Evolutionary conservation across 2,888 invertebrate genomes (phyloP), one percentile per base, ranked within the genome.

Genomic region (Geophilus truncorum): DNA sequence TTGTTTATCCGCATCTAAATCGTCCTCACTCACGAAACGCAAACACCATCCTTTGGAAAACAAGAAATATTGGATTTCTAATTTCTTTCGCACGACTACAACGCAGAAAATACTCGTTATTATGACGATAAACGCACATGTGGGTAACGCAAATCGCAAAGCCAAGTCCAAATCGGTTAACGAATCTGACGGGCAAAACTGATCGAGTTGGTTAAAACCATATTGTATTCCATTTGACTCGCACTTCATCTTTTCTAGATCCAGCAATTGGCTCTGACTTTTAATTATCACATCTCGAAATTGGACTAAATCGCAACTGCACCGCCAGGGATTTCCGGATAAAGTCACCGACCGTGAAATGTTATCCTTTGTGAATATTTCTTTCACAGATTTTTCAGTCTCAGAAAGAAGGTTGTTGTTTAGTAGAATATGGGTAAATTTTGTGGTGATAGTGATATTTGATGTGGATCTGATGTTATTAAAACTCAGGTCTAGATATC

Each of bases 1-100:
- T 15, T 25, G 28, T 70, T 70, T 70, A n/a, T 70, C 28, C 1
- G 23, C 28, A 70, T 70, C 70, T 10, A 70, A 6, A 23, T 75
- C 75, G 12, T 23, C 32, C 23, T 75, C 75, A 23, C 75, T 75
- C 28, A 75, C n/a, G 23, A 75, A 75, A 30, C 28, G 32, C n/a
- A 75, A n/a, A 75, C 75, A 75, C 75, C 75, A 75, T 30, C 75
- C 25, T 32, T n/a, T 75, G 4, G 75, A 15, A 32, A 75, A 75
- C 28, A 75, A 23, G 32, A 45, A 45, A n/a, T 45, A 45, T 6
- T 45, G 45, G 6, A 45, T 45, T 45, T n/a, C 2, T n/a, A 45
- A 45, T 45, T 45, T 45, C 0, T 6, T 5, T 9, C 12, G 5
- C 2, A n/a, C n/a, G 5, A 45, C 15, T n/a, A 45, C 1, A n/a